phyloP scores from a whole-genome alignment of 2,797 vertebrate species.

The Hydrolagus colliei region DNA sequence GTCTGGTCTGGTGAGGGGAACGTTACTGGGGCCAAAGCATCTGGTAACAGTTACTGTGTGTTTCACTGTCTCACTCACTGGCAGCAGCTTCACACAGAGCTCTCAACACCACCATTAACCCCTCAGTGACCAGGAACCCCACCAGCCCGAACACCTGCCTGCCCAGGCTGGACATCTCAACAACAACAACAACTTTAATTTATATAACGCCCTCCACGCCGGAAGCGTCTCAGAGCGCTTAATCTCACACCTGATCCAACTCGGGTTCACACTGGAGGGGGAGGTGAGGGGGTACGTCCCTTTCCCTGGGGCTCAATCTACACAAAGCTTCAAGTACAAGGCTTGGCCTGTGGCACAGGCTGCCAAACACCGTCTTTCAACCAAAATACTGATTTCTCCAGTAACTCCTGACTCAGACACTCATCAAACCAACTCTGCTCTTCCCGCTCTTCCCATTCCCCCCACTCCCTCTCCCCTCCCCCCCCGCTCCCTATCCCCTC shows the following conservation, averaged over 20 bases:
- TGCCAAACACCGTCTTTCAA: background rate
- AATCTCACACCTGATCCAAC: background rate
- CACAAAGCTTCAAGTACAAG: background rate
- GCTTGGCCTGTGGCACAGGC: background rate
- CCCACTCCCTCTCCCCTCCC: constrained; percentile 43
- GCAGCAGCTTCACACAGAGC: background rate
- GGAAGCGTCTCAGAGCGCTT: no score
- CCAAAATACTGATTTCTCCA: background rate
- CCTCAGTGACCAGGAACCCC: background rate
- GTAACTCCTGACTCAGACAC: background rate
- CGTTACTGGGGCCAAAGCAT: constrained; percentile 16
- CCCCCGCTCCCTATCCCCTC: constrained; percentile 43
- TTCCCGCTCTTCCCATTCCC: constrained; percentile 39
- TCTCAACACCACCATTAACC: background rate
- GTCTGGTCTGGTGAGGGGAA: background rate
- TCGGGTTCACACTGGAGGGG: background rate
- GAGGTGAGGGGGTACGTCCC: background rate
- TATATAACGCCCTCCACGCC: no score
- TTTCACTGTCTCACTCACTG: constrained; percentile 12
- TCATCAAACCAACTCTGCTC: no score
- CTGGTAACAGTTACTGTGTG: constrained; percentile 32
- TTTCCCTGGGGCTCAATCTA: background rate
- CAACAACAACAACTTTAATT: no score
- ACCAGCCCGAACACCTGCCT: background rate
- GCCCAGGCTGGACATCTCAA: background rate